These are phyloP conservation scores for Nothocercus julius DNA, from an alignment of 2,113 vertebrate species.

Conservation along the genomic window DNA sequence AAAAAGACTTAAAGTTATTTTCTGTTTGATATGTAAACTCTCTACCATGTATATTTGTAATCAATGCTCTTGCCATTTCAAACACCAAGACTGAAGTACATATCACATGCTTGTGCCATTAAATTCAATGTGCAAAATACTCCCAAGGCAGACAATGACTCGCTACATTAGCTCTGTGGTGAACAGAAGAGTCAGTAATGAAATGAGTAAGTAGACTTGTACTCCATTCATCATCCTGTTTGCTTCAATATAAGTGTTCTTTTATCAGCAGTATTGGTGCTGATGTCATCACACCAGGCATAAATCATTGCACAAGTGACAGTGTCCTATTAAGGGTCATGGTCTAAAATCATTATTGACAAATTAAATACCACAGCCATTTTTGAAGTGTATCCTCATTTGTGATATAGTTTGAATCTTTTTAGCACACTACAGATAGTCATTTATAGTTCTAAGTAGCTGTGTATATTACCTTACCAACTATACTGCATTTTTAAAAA, in stretches of 20 bases:
- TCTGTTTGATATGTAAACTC: conserved; percentile 2
- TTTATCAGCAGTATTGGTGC: conserved; percentile 95
- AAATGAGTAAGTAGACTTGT: conserved; percentile 94
- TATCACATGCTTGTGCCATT: conserved; percentile 84
- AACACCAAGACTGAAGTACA: conserved; percentile 78
- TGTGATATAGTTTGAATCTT: conserved; percentile 73
- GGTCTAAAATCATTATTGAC: conserved; percentile 93
- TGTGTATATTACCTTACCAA: conserved; percentile 47
- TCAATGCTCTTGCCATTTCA: conserved; percentile 17
- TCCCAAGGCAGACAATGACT: conserved; percentile 88
- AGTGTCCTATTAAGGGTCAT: conserved; percentile 94
- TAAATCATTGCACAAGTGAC: conserved; percentile 95
- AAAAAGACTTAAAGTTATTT: background rate
- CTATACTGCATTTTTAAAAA: background rate
- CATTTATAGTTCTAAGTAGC: conserved; percentile 71
- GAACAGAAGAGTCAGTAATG: conserved; percentile 89
- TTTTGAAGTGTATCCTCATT: conserved; percentile 62
- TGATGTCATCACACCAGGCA: conserved; percentile 92
- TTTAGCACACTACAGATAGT: conserved; percentile 67
- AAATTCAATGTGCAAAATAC: conserved; percentile 89
- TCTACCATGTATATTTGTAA: background rate
- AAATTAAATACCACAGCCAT: conserved; percentile 87
- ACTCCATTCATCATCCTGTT: conserved; percentile 99
- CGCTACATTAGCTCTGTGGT: conserved; percentile 96
- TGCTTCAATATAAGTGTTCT: conserved; percentile 96